These are phyloP conservation scores for Menidia beryllina DNA, from an alignment of 2,113 vertebrate genomes.

Conservation along the genomic window DNA sequence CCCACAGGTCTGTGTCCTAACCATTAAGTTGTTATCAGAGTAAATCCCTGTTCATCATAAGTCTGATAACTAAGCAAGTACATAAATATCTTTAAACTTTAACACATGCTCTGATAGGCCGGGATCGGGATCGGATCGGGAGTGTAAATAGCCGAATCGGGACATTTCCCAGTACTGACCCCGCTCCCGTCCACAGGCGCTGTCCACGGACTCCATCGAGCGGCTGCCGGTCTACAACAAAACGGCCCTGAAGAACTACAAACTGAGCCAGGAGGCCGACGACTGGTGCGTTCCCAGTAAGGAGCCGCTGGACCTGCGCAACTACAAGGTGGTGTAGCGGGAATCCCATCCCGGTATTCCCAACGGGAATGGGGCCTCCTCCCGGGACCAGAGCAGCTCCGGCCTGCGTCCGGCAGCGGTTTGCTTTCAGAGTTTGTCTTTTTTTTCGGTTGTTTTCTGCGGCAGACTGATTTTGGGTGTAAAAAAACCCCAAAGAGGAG, in stretches of 20 bases:
- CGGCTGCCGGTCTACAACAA: constrained; percentile 95
- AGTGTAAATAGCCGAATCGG: no score
- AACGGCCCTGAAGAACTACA: constrained; percentile 93
- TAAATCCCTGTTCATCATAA: no score
- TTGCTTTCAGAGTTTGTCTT: constrained; percentile 4
- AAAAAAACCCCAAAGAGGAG: background rate
- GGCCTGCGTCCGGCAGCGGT: constrained; percentile 43
- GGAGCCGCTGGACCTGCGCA: constrained; percentile 91
- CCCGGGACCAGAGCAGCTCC: constrained; percentile 14
- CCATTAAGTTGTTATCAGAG: no score
- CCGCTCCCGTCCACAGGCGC: constrained; percentile 80
- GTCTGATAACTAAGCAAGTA: no score
- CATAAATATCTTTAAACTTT: no score
- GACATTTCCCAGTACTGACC: no score
- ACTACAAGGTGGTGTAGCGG: constrained; percentile 84
- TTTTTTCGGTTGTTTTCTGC: background rate
- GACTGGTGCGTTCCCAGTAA: constrained; percentile 95
- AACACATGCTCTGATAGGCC: no score
- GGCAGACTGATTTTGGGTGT: background rate
- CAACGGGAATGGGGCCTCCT: constrained; percentile 13
- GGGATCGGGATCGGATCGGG: no score
- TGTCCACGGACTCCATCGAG: constrained; percentile 94
- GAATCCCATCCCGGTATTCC: background rate
- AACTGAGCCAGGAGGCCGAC: constrained; percentile 89
- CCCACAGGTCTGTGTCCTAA: no score